A percentile compares a stretch with the other conserved stretches of the same genome.
Evolutionary conservation across 1,140 invertebrate species (phyloP).

Genomic region (Carposina sasakii): DNA sequence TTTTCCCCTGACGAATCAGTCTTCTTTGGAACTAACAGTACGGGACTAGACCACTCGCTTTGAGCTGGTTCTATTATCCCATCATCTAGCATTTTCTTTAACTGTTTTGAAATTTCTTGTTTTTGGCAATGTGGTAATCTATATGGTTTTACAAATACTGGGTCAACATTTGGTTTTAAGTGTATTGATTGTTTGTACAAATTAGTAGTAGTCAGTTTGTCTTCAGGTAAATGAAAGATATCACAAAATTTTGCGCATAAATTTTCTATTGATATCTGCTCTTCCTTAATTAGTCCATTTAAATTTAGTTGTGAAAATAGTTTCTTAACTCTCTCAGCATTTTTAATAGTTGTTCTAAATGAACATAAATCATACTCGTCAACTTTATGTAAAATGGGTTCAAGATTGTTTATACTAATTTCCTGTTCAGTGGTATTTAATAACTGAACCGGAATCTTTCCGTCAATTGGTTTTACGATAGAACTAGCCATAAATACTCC

Average conservation of each 20-base stretch:
- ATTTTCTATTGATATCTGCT: conserved; percentile 24
- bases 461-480: conserved; percentile 17
- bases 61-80: conserved; percentile 24
- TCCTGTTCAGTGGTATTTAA: conserved; percentile 21
- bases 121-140: conserved; percentile 28
- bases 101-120: conserved; percentile 16
- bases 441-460: conserved; percentile 18
- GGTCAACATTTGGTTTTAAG: conserved; percentile 21
- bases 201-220: conserved; percentile 26
- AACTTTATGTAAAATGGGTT: conserved; percentile 11
- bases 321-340: conserved; percentile 16
- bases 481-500: conserved; percentile 18
- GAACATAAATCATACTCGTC: conserved; percentile 18
- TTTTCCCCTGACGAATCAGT: conserved; percentile 8
- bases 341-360: conserved; percentile 11
- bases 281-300: conserved; percentile 28
- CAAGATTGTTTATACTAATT: conserved; percentile 12
- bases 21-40: conserved; percentile 23
- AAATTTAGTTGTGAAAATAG: conserved; percentile 22
- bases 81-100: conserved; percentile 16
- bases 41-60: conserved; percentile 21
- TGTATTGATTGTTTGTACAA: conserved; percentile 25
- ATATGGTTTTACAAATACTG: conserved; percentile 35
- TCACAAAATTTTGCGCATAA: conserved; percentile 35
- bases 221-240: conserved; percentile 29